These are phyloP conservation scores for Chydorus sphaericus DNA, from an alignment of 2,888 invertebrate species.

Conservation along the genomic window DNA sequence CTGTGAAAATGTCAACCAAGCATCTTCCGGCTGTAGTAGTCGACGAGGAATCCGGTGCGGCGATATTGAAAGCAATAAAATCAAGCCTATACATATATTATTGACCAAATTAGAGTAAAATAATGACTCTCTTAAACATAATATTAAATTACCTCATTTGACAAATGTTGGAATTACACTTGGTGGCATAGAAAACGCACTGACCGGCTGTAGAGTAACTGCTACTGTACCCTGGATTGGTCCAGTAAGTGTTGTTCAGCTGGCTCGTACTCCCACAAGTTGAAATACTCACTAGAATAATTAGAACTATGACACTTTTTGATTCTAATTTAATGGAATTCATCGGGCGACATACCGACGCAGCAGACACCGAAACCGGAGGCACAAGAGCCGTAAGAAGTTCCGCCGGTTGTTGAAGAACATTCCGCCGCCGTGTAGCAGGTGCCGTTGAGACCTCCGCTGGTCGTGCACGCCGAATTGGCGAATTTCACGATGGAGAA, in stretches of 20 bases:
- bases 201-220: not conserved
- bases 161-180: not conserved
- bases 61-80: not conserved
- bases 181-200: not conserved
- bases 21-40: not conserved
- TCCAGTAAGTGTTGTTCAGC: constrained; percentile 19
- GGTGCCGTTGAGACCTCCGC: constrained; percentile 65
- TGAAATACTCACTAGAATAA: constrained; percentile 5
- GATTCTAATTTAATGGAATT: not conserved
- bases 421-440: constrained; percentile 62
- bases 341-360: constrained; percentile 42
- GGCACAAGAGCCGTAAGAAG: constrained; percentile 62
- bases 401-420: constrained; percentile 47
- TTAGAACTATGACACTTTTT: not conserved
- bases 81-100: not conserved
- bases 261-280: constrained; percentile 48
- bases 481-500: constrained; percentile 66
- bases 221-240: not conserved
- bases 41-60: not conserved
- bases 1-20: not conserved
- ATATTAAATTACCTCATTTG: not conserved
- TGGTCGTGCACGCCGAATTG: constrained; percentile 55
- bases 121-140: too few species aligned
- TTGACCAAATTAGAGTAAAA: not conserved
- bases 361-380: constrained; percentile 62